Conservation (phyloP, 2,113 vertebrate species). For the Thinocorus orbignyianus region DNA sequence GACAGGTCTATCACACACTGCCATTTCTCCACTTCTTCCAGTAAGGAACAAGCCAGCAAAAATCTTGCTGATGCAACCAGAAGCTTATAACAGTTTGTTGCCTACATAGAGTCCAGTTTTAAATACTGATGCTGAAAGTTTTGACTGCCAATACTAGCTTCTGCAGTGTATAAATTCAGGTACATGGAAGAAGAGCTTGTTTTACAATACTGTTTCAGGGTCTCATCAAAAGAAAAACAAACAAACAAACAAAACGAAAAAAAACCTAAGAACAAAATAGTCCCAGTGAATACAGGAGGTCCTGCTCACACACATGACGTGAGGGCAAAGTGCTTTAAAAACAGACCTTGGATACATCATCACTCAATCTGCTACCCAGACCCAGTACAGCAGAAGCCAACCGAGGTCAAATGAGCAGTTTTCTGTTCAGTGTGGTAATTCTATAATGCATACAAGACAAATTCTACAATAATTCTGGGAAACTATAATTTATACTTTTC, state of each 20-base stretch:
- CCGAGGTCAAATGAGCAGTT: neutral
- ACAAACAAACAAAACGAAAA: too few species aligned
- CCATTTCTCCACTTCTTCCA: neutral
- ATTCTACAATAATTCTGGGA: neutral
- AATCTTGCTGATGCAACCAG: neutral
- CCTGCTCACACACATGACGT: neutral
- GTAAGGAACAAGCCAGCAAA: neutral
- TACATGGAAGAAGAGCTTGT: neutral
- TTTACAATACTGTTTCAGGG: neutral
- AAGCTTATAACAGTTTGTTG: neutral
- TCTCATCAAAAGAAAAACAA: neutral
- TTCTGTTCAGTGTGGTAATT: neutral
- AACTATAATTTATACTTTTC: neutral
- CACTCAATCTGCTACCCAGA: neutral
- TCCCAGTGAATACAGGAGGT: neutral
- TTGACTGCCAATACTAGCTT: neutral
- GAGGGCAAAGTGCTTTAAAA: neutral
- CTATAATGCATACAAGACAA: neutral
- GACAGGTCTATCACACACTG: neutral
- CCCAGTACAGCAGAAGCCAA: neutral
- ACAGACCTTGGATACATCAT: neutral
- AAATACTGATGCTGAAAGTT: neutral
- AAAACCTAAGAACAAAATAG: too few species aligned
- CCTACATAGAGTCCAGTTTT: neutral
- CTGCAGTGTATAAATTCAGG: neutral